Conservation (phyloP, 2,797 vertebrate species). For the Tolypeutes matacus region DNA sequence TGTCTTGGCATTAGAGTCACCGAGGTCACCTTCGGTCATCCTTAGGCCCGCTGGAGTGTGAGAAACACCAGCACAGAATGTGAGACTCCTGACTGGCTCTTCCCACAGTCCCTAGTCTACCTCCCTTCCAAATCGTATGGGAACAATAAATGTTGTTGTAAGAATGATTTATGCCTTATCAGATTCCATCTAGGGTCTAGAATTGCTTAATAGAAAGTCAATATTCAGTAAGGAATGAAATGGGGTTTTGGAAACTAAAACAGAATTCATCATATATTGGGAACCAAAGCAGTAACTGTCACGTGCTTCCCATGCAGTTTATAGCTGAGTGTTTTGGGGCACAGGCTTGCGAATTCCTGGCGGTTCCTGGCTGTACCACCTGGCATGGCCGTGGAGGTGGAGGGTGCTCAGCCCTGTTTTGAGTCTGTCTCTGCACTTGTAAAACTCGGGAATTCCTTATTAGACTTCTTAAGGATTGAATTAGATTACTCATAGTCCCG, state of each 20-base stretch:
- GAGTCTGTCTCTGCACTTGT: background rate
- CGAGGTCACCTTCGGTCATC: background rate
- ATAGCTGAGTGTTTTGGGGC: fast-evolving
- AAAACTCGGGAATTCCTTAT: background rate
- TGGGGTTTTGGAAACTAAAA: background rate
- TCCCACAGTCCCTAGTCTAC: no score
- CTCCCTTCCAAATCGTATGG: background rate
- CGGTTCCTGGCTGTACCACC: background rate
- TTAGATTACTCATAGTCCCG: no score
- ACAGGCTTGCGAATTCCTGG: no score
- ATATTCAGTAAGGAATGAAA: background rate
- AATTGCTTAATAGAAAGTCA: background rate
- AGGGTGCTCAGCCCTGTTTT: fast-evolving
- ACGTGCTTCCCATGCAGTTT: fast-evolving
- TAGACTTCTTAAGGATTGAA: background rate
- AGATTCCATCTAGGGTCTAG: background rate
- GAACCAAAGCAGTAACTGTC: background rate
- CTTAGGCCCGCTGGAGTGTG: fast-evolving
- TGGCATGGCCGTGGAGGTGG: background rate
- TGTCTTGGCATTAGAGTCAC: background rate
- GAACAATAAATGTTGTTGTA: background rate
- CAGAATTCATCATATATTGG: fast-evolving
- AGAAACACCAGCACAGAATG: fast-evolving
- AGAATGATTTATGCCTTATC: background rate
- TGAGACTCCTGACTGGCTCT: background rate